These are phyloP conservation scores for Chamaetylas fuelleborni DNA, from an alignment of 2,113 vertebrate species.

Conservation along the genomic window DNA sequence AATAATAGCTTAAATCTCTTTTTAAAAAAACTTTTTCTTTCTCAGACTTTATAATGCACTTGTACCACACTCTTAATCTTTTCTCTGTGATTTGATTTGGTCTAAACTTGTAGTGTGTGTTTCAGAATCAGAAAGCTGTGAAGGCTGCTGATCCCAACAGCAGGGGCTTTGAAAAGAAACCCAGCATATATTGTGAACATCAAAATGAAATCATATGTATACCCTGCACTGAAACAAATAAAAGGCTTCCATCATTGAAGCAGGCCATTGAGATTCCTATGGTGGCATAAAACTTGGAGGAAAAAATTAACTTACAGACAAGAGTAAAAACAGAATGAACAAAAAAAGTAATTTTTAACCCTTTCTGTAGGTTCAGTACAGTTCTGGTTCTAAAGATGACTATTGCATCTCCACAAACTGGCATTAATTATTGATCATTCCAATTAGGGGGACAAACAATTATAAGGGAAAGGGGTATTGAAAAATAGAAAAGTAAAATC, in stretches of 20 bases:
- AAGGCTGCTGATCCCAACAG: neutral
- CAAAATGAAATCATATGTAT: neutral
- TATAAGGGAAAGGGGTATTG: neutral
- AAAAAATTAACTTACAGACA: neutral
- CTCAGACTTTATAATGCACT: neutral
- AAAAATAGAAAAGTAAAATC: slow-evolving; percentile 21
- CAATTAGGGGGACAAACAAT: slow-evolving; percentile 62
- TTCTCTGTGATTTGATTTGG: neutral
- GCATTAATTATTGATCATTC: slow-evolving; percentile 59
- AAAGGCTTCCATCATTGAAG: neutral
- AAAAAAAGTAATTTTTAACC: neutral
- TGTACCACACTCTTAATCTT: neutral
- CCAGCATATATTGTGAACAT: neutral
- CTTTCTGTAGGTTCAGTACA: neutral
- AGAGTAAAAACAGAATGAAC: neutral
- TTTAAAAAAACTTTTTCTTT: neutral
- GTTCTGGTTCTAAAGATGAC: neutral
- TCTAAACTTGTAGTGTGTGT: neutral
- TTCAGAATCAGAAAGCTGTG: neutral
- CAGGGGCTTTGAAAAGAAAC: neutral
- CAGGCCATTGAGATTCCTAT: neutral
- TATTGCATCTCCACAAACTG: neutral
- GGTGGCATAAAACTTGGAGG: neutral
- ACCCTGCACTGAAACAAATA: neutral
- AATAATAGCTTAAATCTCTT: neutral